Percentiles rank a stretch among this genome's conserved stretches.
These are phyloP conservation scores for Phaetusa simplex DNA, from an alignment of 2,113 vertebrate species.

Conservation along the genomic window DNA sequence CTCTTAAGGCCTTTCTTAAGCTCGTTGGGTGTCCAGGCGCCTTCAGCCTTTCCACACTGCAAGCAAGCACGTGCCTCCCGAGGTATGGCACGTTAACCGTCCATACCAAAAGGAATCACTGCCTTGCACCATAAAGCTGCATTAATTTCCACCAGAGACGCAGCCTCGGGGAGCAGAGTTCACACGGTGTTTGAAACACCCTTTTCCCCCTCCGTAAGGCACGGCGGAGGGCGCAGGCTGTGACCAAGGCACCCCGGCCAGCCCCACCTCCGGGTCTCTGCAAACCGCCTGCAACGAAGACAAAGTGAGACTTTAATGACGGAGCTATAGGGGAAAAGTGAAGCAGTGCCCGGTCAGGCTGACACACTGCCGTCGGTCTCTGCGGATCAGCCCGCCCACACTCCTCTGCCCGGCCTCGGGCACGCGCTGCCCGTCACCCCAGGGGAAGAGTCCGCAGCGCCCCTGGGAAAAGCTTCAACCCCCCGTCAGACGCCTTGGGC, in stretches of 20 bases:
- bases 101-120: accelerated
- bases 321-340: neutral
- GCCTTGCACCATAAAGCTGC: neutral
- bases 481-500: neutral
- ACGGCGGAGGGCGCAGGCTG: neutral
- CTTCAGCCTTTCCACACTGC: neutral
- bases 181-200: neutral
- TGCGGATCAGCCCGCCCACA: neutral
- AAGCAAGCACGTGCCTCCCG: accelerated
- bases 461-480: neutral
- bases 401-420: neutral
- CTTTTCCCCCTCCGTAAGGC: accelerated
- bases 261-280: neutral
- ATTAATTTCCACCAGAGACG: neutral
- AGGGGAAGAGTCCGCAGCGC: neutral
- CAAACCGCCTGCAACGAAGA: neutral
- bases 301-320: no score
- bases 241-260: neutral
- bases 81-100: neutral
- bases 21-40: neutral
- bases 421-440: neutral
- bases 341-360: neutral
- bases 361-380: neutral
- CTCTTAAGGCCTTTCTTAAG: neutral
- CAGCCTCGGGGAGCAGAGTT: neutral